Percentiles rank a stretch among this genome's conserved stretches.
phyloP scores from a whole-genome alignment of 35 echinoderm and acorn worm genomes.

The Ptychodera flava region DNA sequence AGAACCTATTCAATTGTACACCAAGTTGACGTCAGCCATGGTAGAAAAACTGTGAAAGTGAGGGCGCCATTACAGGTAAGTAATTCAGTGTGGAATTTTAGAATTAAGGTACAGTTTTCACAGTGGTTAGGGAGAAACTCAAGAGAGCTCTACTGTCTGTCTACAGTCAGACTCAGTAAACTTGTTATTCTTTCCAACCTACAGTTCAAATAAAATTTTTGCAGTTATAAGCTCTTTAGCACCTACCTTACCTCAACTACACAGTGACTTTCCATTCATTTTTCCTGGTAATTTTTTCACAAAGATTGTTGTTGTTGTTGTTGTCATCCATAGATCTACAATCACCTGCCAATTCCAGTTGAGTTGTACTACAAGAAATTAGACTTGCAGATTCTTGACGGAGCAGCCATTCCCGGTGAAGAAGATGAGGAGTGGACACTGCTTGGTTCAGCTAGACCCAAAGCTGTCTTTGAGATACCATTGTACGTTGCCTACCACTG shows the following conservation, averaged over 20 bases:
- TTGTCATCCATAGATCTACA: constrained; percentile 47
- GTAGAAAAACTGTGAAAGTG: constrained; percentile 72
- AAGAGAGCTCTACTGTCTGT: too few species aligned
- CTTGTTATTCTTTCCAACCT: too few species aligned
- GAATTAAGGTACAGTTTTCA: too few species aligned
- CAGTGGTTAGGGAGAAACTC: too few species aligned
- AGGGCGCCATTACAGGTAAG: constrained; percentile 87
- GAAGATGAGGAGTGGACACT: constrained; percentile 61
- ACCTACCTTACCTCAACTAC: too few species aligned
- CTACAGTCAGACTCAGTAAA: too few species aligned
- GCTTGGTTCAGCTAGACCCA: constrained; percentile 45
- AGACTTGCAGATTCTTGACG: constrained; percentile 57
- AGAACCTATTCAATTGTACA: constrained; percentile 68
- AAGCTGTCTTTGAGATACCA: constrained; percentile 68
- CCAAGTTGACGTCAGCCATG: constrained; percentile 47
- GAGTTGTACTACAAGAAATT: constrained; percentile 81
- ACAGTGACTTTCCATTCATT: too few species aligned
- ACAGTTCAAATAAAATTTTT: too few species aligned
- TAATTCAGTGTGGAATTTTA: too few species aligned
- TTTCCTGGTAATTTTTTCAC: too few species aligned
- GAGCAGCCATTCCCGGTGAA: constrained; percentile 58
- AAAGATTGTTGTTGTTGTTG: neutral
- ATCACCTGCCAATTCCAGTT: constrained; percentile 70
- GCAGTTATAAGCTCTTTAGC: too few species aligned
- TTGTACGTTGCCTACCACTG: constrained; percentile 84